Percentiles rank a stretch among this genome's conserved stretches.
Conservation (phyloP, 2,797 vertebrate genomes). For the Diglossa cyanea region DNA sequence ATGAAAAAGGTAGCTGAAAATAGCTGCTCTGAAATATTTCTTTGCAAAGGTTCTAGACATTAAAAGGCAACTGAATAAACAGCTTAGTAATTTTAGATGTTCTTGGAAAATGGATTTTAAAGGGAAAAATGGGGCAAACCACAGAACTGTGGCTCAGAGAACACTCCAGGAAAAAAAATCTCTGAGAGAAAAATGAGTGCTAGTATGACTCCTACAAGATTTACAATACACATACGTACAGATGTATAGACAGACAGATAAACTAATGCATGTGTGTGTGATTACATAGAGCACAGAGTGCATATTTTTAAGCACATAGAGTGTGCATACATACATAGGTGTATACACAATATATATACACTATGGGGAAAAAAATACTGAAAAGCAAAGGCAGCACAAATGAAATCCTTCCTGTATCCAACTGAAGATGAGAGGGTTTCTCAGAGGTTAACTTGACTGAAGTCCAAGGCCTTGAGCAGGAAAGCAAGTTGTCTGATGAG, state of each 20-base stretch:
- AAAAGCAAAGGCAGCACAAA: neutral
- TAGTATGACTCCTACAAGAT: neutral
- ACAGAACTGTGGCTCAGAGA: neutral
- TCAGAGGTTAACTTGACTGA: neutral
- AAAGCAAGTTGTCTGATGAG: neutral
- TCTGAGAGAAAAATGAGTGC: neutral
- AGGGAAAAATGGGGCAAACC: neutral
- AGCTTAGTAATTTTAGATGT: neutral
- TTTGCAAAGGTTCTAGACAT: conserved; percentile 31
- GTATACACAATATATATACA: neutral
- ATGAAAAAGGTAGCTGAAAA: conserved; percentile 51
- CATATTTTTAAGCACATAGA: neutral
- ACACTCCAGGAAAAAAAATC: neutral
- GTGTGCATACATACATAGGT: neutral
- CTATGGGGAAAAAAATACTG: neutral
- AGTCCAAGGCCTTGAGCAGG: neutral
- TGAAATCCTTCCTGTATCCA: neutral
- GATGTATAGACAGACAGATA: neutral
- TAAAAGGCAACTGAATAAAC: conserved; percentile 10
- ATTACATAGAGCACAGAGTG: neutral
- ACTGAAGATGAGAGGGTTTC: neutral
- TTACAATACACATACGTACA: neutral
- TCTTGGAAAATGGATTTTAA: neutral
- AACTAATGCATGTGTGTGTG: neutral
- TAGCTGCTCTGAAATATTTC: conserved; percentile 18